Base-by-base conservation (phyloP, 2,797 vertebrate genomes). In the Acrossocheilus fasciatus region DNA sequence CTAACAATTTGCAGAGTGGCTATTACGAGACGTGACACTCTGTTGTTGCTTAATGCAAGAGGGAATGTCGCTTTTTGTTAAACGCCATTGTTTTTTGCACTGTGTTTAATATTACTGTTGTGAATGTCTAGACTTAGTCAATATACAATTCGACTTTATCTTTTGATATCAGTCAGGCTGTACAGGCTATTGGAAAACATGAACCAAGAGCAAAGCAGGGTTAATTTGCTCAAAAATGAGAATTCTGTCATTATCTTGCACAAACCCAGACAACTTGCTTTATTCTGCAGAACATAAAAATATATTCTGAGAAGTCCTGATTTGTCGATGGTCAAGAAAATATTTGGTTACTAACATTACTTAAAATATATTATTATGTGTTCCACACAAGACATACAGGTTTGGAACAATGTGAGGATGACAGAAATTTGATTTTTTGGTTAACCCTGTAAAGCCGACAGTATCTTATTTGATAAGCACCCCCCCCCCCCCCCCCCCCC, bases 1-100 rank as follows among this genome's bases (percentile, higher is more conserved):
- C 83, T 62, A 79, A 85, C 75, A 70, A 59, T 85, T 85, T 59
- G 50, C 76, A 59, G 39, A 59, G 84, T 72, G 26, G 17, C 45
- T 57, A 69, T 69, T 54, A 84, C 6, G 2, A 47, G 4, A 5
- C 6, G 9, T 76, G 59, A 75, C 9, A 17, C 62, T 77, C 30
- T 8, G 15, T 54, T 77, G 34, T 41, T 26, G n/a, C 62, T 78
- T 70, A 85, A 79, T 45, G 47, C 83, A 34, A 17, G 10, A 4
- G 45, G 4, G 57, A 76, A 66, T 36, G 41, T 6, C 17, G 30
- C 17, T 59, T 72, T 73, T 73, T 73, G n/a, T 59, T 83, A 75
- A 9, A 52, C 20, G 3, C 1, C 17, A 73, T 20, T 43, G 66
- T 82, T 82, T 62, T 62, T 59, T 62, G 7, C n/a, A 41, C 39